These are phyloP conservation scores for Nemoura dubitans DNA, from an alignment of 2,888 invertebrate genomes.

Conservation along the genomic window DNA sequence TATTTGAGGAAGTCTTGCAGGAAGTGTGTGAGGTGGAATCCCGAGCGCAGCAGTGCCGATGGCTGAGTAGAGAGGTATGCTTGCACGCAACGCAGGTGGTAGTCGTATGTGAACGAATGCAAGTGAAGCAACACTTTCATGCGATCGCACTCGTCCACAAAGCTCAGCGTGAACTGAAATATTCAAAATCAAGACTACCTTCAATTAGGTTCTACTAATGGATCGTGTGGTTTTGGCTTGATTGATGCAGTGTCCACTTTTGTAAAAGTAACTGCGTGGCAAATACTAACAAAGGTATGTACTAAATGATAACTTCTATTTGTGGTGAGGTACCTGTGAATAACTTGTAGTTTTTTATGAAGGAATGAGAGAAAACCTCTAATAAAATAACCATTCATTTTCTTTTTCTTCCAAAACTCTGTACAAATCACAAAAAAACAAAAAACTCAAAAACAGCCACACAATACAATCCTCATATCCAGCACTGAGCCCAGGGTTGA, in stretches of 20 bases:
- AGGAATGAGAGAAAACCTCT: too few relatives aligned
- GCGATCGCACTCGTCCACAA: conserved; percentile 74
- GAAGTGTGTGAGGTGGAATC: conserved; percentile 77
- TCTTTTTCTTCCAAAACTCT: background rate
- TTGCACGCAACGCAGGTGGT: conserved; percentile 74
- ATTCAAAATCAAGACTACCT: too few relatives aligned
- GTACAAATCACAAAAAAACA: conserved; percentile 34
- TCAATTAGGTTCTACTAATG: too few relatives aligned
- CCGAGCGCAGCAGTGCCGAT: conserved; percentile 64
- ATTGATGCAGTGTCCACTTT: too few relatives aligned
- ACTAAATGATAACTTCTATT: too few relatives aligned
- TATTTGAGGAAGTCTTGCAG: conserved; percentile 80
- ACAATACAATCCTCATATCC: conserved; percentile 24
- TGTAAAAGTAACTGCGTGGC: too few relatives aligned
- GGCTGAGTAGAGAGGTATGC: conserved; percentile 68
- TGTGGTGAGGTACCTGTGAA: too few relatives aligned
- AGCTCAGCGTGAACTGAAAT: conserved; percentile 68
- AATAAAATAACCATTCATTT: conserved; percentile 41
- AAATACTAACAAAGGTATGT: too few relatives aligned
- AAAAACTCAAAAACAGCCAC: too few relatives aligned
- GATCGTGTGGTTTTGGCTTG: too few relatives aligned
- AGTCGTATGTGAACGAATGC: conserved; percentile 82
- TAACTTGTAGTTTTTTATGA: too few relatives aligned
- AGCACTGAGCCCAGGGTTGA: too few relatives aligned
- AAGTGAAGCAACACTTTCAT: conserved; percentile 77